A percentile compares a stretch with the other conserved stretches of the same genome.
phyloP scores from a whole-genome alignment of 2,888 invertebrate genomes.

The Augochlorella aurata region DNA sequence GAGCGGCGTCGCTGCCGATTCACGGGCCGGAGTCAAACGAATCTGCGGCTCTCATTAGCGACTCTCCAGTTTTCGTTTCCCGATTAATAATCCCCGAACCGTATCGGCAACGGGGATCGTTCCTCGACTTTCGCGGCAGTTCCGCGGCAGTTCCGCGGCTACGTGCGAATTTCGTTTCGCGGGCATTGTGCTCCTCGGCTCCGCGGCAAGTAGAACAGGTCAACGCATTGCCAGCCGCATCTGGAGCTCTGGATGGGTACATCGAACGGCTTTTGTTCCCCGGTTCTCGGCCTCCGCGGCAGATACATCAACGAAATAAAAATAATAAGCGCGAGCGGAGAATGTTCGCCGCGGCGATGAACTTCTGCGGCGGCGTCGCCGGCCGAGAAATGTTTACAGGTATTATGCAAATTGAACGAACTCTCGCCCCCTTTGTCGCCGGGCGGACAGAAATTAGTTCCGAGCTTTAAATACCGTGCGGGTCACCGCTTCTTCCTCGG shows the following conservation, averaged over 20 bases:
- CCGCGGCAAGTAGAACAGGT: conserved; percentile 26
- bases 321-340: not conserved
- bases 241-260: not conserved
- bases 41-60: conserved; percentile 5
- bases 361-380: not conserved
- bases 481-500: conserved; percentile 1
- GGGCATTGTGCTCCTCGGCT: not conserved
- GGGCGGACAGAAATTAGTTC: not conserved
- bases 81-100: not conserved
- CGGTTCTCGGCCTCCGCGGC: not conserved
- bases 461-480: conserved; percentile 2
- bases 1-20: not conserved
- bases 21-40: not conserved
- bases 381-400: conserved; percentile 7
- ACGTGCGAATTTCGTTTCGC: not conserved
- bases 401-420: conserved; percentile 13
- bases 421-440: not conserved
- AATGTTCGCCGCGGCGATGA: not conserved
- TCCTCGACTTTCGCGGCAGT: not conserved
- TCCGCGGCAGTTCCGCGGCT: not conserved
- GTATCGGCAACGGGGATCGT: not conserved
- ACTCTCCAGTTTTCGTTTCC: conserved; percentile 9
- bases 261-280: not conserved
- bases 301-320: not conserved
- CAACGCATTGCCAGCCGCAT: not conserved